Conservation (phyloP, 2,113 vertebrate genomes). For the Etheostoma cragini region DNA sequence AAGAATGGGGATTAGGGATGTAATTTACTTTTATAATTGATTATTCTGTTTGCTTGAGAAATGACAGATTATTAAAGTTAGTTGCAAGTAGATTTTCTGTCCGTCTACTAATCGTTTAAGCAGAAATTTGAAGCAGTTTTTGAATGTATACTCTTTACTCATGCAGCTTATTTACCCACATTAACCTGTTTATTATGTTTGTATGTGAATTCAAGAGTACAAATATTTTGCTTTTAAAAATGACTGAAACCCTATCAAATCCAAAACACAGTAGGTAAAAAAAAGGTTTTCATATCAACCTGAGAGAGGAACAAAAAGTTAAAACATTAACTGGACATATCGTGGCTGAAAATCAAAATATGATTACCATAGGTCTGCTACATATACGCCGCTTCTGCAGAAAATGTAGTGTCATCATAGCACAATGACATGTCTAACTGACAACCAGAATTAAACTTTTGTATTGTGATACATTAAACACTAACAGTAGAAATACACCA, state of each 20-base stretch:
- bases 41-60: neutral
- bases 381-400: constrained; percentile 77
- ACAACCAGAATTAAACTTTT: constrained; percentile 69
- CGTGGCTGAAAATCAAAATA: constrained; percentile 72
- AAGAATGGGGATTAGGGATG: neutral
- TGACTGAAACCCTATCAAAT: constrained; percentile 70
- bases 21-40: neutral
- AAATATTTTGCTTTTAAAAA: constrained; percentile 81
- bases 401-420: constrained; percentile 74
- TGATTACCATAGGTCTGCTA: constrained; percentile 76
- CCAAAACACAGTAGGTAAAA: constrained; percentile 79
- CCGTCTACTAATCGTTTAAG: too few relatives aligned
- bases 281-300: constrained; percentile 76
- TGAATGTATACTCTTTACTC: neutral
- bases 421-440: constrained; percentile 67
- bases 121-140: too few relatives aligned
- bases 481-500: constrained; percentile 78
- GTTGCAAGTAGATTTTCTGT: neutral
- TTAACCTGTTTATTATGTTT: constrained; percentile 78
- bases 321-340: constrained; percentile 71
- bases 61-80: neutral
- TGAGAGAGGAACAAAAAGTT: constrained; percentile 79
- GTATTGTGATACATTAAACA: constrained; percentile 67
- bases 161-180: constrained; percentile 60
- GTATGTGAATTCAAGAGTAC: constrained; percentile 77